Percentiles rank a stretch among this genome's conserved stretches.
Evolutionary conservation across 2,888 invertebrate species (phyloP).

Genomic region (Melinaea menophilus): DNA sequence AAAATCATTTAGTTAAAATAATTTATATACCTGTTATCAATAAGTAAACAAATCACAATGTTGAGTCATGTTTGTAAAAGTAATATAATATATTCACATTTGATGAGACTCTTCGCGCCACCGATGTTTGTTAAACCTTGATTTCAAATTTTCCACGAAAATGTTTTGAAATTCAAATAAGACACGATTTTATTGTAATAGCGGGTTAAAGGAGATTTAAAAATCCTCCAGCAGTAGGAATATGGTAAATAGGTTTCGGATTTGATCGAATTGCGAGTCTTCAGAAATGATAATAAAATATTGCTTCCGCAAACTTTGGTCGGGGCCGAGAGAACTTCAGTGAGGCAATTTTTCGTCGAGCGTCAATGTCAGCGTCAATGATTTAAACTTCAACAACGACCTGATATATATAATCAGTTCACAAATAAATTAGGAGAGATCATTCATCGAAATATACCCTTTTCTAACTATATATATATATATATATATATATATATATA

Average conservation of each 20-base stretch:
- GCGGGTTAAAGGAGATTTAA: slow-evolving; percentile 29
- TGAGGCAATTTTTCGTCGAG: slow-evolving; percentile 60
- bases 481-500: no score
- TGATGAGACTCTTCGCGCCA: slow-evolving; percentile 11
- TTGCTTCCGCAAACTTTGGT: slow-evolving; percentile 35
- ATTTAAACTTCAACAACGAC: slow-evolving; percentile 50
- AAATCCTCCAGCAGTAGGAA: slow-evolving; percentile 22
- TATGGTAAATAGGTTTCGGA: slow-evolving; percentile 30
- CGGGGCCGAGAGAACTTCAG: slow-evolving; percentile 42
- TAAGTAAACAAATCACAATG: no score
- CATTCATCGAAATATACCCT: not conserved
- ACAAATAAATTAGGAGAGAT: not conserved
- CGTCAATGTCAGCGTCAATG: slow-evolving; percentile 65
- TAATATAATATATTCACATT: slow-evolving; percentile 25
- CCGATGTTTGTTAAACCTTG: slow-evolving; percentile 27
- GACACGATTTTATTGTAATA: slow-evolving; percentile 30
- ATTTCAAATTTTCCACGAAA: slow-evolving; percentile 28
- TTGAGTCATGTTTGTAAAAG: not conserved
- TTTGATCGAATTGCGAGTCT: slow-evolving; percentile 32
- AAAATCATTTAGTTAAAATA: no score
- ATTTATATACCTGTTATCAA: no score
- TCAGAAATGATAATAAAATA: slow-evolving; percentile 37
- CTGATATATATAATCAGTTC: slow-evolving; percentile 33
- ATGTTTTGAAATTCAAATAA: slow-evolving; percentile 32
- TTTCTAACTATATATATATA: no score